phyloP scores from a whole-genome alignment of 1,140 invertebrate species.

The Panulirus ornatus region DNA sequence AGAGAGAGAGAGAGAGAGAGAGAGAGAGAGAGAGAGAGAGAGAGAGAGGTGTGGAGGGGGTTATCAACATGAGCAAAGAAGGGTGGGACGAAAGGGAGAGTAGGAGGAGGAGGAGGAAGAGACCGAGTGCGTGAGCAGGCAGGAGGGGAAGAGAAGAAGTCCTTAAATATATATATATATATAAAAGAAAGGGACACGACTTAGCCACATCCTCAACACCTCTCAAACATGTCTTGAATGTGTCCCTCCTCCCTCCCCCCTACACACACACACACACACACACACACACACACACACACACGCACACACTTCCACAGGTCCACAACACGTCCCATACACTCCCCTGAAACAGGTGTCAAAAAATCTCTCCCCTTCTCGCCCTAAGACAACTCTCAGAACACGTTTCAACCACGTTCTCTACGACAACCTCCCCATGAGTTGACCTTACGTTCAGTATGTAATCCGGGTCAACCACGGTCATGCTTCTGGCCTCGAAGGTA shows the following conservation, averaged over 20 bases:
- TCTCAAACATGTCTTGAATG: not conserved
- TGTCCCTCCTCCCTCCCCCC: not conserved
- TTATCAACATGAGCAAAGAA: not conserved
- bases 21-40: conserved; percentile 3
- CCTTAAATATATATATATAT: not conserved
- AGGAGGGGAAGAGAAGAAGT: conserved; percentile 5
- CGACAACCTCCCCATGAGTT: too few relatives aligned
- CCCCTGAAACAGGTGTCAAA: too few relatives aligned
- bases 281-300: conserved; percentile 4
- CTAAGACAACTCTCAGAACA: too few relatives aligned
- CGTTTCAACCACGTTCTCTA: too few relatives aligned
- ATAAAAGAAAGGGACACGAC: too few relatives aligned
- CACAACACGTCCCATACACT: too few relatives aligned
- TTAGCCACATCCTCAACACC: not conserved
- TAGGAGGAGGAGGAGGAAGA: not conserved
- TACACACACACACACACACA: too few relatives aligned
- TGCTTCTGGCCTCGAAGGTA: not conserved
- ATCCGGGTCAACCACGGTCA: conserved; percentile 36
- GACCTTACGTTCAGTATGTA: too few relatives aligned
- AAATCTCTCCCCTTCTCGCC: too few relatives aligned
- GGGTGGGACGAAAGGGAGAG: not conserved
- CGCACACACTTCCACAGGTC: too few relatives aligned
- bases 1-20: not conserved
- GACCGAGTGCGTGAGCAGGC: not conserved
- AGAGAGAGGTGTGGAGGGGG: not conserved